These are phyloP conservation scores for Druon quercuslanigerum DNA, from an alignment of 1,140 invertebrate species.

Conservation along the genomic window DNA sequence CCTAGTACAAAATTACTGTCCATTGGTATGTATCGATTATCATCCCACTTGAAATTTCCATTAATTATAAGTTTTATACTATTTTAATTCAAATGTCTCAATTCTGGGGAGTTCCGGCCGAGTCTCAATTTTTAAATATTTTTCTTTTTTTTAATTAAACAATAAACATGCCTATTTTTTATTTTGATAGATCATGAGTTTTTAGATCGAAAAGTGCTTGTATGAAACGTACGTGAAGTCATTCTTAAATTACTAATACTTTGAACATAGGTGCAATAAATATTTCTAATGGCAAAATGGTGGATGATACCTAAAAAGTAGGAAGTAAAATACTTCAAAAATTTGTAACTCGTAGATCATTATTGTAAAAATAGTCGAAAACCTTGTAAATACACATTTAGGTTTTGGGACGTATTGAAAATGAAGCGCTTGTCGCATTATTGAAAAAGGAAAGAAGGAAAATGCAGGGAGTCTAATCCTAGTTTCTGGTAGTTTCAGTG, in stretches of 20 bases:
- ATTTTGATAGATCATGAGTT: background rate
- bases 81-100: background rate
- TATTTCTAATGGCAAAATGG: too few species aligned
- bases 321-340: slow-evolving; percentile 6
- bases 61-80: slow-evolving; percentile 14
- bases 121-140: background rate
- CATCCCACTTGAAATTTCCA: slow-evolving; percentile 39
- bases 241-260: too few species aligned
- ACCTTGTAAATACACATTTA: background rate
- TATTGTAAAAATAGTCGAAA: background rate
- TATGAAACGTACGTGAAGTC: too few species aligned
- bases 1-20: slow-evolving; percentile 62
- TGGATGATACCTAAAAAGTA: background rate
- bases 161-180: background rate
- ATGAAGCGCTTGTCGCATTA: too few species aligned
- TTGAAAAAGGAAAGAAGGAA: too few species aligned
- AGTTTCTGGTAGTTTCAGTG: background rate
- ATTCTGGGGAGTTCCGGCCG: too few species aligned
- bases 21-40: slow-evolving; percentile 57
- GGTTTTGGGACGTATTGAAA: too few species aligned
- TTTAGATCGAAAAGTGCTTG: background rate
- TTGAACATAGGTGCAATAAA: too few species aligned
- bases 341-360: background rate
- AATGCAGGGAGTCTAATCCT: too few species aligned
- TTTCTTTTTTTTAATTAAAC: background rate